Conservation (phyloP, 1,140 invertebrate genomes). For the Teleogryllus occipitalis region DNA sequence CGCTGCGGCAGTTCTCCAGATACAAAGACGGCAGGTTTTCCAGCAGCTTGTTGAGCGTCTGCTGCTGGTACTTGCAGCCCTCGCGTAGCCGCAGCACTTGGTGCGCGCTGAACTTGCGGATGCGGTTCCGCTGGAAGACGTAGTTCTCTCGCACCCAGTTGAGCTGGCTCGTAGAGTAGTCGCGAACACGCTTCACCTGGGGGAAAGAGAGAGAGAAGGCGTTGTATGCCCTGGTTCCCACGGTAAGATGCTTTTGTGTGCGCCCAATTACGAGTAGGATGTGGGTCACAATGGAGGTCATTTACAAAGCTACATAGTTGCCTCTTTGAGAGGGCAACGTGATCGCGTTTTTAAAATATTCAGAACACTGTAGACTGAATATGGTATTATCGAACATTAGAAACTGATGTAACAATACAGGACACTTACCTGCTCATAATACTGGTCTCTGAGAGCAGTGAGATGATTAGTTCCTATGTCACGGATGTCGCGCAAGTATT, state of each 20-base stretch:
- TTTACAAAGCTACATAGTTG: too few species aligned
- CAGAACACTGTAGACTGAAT: too few species aligned
- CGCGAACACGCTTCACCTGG: conserved; percentile 73
- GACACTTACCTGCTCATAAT: conserved; percentile 72
- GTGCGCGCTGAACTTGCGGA: conserved; percentile 87
- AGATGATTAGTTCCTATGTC: conserved; percentile 84
- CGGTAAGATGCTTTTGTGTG: too few species aligned
- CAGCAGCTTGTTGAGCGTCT: conserved; percentile 86
- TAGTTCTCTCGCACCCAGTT: conserved; percentile 92
- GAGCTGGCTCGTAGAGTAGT: conserved; percentile 81
- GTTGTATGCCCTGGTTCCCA: too few species aligned
- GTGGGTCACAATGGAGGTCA: too few species aligned
- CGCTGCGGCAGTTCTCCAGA: conserved; percentile 85
- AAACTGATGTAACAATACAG: too few species aligned
- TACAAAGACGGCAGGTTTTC: conserved; percentile 89
- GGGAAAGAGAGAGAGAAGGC: too few species aligned
- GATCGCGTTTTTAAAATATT: too few species aligned
- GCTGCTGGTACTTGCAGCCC: conserved; percentile 91
- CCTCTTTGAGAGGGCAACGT: too few species aligned
- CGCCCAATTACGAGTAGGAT: too few species aligned
- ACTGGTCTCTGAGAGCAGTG: conserved; percentile 78
- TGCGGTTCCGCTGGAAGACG: conserved; percentile 87
- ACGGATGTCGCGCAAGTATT: conserved; percentile 77
- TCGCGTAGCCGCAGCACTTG: conserved; percentile 80
- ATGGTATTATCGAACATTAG: too few species aligned